Conservation (phyloP, 2,113 vertebrate species). For the Neopipo cinnamomea region DNA sequence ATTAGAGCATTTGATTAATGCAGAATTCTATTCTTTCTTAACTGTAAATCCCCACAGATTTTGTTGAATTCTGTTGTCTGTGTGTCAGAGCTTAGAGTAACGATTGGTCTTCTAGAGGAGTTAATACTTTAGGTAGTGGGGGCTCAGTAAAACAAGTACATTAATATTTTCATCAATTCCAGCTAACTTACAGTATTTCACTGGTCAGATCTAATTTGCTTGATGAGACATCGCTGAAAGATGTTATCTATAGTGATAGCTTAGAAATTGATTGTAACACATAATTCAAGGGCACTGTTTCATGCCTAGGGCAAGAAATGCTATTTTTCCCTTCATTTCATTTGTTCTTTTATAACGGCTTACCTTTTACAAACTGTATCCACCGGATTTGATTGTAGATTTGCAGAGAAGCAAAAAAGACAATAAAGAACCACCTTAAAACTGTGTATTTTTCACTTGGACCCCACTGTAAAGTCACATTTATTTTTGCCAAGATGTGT, state of each 20-base stretch:
- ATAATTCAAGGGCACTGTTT: conserved; percentile 57
- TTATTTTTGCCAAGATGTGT: background rate
- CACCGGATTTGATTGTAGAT: background rate
- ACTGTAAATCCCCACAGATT: background rate
- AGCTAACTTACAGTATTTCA: conserved; percentile 49
- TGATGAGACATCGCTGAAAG: conserved; percentile 67
- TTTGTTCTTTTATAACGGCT: conserved; percentile 22
- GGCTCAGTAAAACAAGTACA: conserved; percentile 47
- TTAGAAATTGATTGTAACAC: conserved; percentile 70
- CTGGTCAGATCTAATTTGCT: conserved; percentile 66
- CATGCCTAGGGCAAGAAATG: conserved; percentile 33
- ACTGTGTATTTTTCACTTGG: background rate
- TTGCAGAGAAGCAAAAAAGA: background rate
- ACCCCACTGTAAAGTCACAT: background rate
- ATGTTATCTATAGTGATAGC: conserved; percentile 56
- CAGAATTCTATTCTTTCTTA: background rate
- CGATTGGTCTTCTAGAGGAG: conserved; percentile 26
- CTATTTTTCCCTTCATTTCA: conserved; percentile 45
- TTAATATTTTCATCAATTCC: conserved; percentile 67
- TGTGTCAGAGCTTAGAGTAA: conserved; percentile 4
- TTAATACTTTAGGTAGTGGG: background rate
- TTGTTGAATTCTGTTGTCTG: background rate
- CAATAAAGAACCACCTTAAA: background rate
- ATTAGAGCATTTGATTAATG: conserved; percentile 17
- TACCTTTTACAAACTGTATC: background rate